phyloP scores from a whole-genome alignment of 2,113 vertebrate species.

The Pao palembangensis region DNA sequence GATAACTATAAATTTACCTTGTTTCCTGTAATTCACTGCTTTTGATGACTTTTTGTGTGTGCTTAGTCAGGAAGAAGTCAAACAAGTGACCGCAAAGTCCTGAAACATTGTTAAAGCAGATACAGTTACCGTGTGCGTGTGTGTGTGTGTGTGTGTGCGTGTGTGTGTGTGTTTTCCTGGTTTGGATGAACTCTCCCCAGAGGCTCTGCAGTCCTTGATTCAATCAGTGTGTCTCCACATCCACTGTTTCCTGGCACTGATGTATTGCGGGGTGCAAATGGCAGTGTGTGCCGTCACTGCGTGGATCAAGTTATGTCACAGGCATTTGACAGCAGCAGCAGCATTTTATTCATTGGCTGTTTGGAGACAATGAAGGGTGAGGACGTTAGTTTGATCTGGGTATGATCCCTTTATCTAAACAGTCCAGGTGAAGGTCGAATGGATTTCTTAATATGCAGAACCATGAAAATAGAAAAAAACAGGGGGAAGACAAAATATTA shows the following conservation, averaged over 20 bases:
- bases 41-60: conserved; percentile 11
- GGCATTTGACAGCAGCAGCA: conserved; percentile 52
- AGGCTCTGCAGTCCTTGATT: conserved; percentile 64
- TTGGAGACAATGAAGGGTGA: conserved; percentile 56
- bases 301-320: conserved; percentile 77
- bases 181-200: conserved; percentile 65
- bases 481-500: conserved; percentile 1
- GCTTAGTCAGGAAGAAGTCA: conserved; percentile 37
- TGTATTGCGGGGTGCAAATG: conserved; percentile 68
- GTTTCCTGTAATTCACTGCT: no score
- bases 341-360: conserved; percentile 61
- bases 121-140: conserved; percentile 21
- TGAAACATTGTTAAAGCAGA: conserved; percentile 56
- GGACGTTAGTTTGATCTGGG: conserved; percentile 69
- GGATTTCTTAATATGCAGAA: conserved; percentile 19
- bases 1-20: no score
- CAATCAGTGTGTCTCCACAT: conserved; percentile 67
- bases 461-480: conserved; percentile 6
- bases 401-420: conserved; percentile 68
- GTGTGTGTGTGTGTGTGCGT: conserved; percentile 24
- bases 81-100: conserved; percentile 51
- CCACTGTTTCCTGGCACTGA: conserved; percentile 76
- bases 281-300: conserved; percentile 56
- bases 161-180: conserved; percentile 38
- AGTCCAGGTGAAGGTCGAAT: conserved; percentile 66